Evolutionary conservation across 2,113 vertebrate species (phyloP).

Genomic region (Festucalex cinctus): DNA sequence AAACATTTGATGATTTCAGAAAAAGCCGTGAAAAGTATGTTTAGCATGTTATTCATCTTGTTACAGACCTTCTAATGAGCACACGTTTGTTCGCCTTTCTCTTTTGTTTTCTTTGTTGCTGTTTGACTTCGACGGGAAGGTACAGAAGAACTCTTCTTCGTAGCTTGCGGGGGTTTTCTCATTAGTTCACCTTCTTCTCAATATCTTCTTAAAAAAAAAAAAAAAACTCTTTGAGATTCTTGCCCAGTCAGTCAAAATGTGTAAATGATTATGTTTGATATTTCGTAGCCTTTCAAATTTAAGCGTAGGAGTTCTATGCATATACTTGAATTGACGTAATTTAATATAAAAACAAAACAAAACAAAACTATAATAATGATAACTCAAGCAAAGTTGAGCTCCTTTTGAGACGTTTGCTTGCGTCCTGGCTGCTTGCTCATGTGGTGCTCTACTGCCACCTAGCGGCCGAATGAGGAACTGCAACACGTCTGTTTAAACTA

Average conservation of each 20-base stretch:
- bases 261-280: no score
- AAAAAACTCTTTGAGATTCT: conserved; percentile 1
- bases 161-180: conserved; percentile 16
- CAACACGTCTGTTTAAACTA: neutral
- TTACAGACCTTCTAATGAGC: neutral
- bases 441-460: conserved; percentile 46
- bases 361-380: neutral
- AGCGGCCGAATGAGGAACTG: conserved; percentile 26
- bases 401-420: neutral
- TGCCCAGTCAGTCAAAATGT: neutral
- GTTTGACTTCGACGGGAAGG: neutral
- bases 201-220: conserved; percentile 2
- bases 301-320: no score
- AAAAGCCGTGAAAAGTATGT: neutral
- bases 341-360: no score
- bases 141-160: neutral
- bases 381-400: conserved; percentile 10
- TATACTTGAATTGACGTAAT: no score
- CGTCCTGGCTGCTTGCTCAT: neutral
- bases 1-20: neutral
- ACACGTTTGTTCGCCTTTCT: neutral
- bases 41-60: neutral
- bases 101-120: conserved; percentile 8
- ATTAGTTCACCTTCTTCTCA: conserved; percentile 11
- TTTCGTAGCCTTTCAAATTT: no score